Evolutionary conservation across 2,113 vertebrate genomes (phyloP).

Genomic region (Cynopterus brachyotis): DNA sequence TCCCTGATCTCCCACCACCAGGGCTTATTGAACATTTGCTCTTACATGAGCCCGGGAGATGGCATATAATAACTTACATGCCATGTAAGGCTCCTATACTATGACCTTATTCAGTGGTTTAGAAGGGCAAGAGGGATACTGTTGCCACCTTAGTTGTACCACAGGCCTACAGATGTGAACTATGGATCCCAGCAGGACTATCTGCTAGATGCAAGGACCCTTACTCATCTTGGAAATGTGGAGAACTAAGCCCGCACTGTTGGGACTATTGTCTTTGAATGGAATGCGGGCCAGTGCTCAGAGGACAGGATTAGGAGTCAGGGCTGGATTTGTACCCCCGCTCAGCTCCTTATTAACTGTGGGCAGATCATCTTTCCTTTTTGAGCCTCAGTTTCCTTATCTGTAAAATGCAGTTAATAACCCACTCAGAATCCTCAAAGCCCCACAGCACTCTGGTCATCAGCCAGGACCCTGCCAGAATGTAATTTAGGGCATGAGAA

Average conservation of each 20-base stretch:
- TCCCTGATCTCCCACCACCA: neutral
- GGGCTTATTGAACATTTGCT: neutral
- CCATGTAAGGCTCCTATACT: neutral
- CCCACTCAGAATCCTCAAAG: neutral
- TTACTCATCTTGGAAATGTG: neutral
- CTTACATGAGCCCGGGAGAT: neutral
- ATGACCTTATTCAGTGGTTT: neutral
- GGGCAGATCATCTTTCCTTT: neutral
- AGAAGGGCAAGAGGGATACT: neutral
- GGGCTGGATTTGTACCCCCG: neutral
- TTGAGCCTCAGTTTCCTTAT: neutral
- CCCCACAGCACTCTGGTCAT: neutral
- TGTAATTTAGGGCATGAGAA: neutral
- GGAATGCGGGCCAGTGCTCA: neutral
- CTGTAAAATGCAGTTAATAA: constrained; percentile 27
- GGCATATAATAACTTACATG: neutral
- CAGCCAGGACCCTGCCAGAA: neutral
- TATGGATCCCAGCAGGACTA: neutral
- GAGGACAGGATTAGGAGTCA: neutral
- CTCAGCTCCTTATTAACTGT: neutral
- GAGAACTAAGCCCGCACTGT: neutral
- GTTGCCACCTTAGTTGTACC: neutral
- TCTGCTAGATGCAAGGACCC: neutral
- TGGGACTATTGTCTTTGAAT: neutral
- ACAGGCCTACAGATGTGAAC: neutral